Evolutionary conservation across 2,797 vertebrate species (phyloP), one percentile per base, ranked within the genome.

Genomic region (Toxotes lorentzi): DNA sequence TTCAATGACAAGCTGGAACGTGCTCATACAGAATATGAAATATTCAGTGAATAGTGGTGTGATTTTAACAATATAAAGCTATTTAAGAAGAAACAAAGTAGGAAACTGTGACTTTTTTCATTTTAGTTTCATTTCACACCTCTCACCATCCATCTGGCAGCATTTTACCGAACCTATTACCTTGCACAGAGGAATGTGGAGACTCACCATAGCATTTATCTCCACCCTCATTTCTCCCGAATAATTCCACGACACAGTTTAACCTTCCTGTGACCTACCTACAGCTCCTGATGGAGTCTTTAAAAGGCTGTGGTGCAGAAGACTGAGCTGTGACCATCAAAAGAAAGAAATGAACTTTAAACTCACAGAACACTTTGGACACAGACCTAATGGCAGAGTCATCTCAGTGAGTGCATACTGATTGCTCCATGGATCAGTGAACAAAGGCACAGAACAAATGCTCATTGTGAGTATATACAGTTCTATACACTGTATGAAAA

Each of bases 261-360:
- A 63, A 70, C 76, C 73, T 79, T 74, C 23, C 51, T 57, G 23
- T 70, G 78, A 77, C 76, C 70, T 50, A 48, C 51, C 76, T 58
- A 27, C 50, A 4, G 50, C 59, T 75, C 76, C 73, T 65, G 47
- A 11, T 14, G 59, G 51, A 68, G 68, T 77, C 54, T 79, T 73
- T 76, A 62, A 71, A 78, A 79, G 75, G 70, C 78, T 77, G 30
- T 58, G 77, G 43, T 79, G 70, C 78, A 77, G 77, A 81, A 70
- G 56, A 79, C 47, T 65, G 71, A 84, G 38, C 60, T 60, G 70
- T 57, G 58, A 41, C 68, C 41, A 66, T 79, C 73, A 84, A 72
- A 82, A 73, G 47, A 50, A 53, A 76, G 34, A 43, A 54, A 30
- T 30, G 7, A 50, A 63, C 35, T 27, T 68, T n/a, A 71, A 43